These are phyloP conservation scores for Branchinecta sandiegonensis DNA, from an alignment of 2,888 invertebrate species.

Conservation along the genomic window DNA sequence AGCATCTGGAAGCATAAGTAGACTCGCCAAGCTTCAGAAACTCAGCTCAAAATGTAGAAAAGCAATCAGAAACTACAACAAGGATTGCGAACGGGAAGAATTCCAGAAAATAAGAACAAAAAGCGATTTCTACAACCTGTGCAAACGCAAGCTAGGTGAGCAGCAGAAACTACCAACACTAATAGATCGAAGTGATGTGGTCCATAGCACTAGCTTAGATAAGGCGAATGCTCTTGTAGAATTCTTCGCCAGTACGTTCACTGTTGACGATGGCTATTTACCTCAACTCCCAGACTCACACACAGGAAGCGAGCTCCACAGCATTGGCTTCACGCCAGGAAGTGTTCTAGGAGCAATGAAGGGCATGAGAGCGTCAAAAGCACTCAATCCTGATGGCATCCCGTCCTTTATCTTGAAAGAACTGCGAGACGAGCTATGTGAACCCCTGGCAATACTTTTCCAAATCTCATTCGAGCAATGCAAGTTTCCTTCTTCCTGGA, in stretches of 20 bases:
- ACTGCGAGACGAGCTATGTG: too few species aligned
- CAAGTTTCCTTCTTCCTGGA: too few species aligned
- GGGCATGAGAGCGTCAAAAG: conserved; percentile 4
- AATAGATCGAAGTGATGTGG: too few species aligned
- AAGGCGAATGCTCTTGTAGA: conserved; percentile 14
- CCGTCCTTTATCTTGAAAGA: too few species aligned
- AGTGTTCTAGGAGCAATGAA: conserved; percentile 11
- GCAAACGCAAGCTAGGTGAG: too few species aligned
- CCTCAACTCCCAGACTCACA: conserved; percentile 11
- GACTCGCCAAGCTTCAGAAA: conserved; percentile 14
- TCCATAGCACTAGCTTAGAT: not conserved
- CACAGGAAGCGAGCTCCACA: conserved; percentile 7
- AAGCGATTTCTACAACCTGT: too few species aligned
- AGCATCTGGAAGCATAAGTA: conserved; percentile 11
- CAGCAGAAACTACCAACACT: too few species aligned
- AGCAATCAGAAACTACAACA: conserved; percentile 11
- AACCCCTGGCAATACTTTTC: too few species aligned
- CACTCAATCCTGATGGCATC: too few species aligned
- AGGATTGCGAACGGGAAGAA: not conserved
- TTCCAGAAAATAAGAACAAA: too few species aligned
- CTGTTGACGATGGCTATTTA: conserved; percentile 14
- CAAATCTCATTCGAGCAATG: too few species aligned
- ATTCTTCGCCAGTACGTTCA: conserved; percentile 3
- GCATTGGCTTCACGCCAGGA: conserved; percentile 14
- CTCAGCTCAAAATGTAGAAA: conserved; percentile 14